Evolutionary conservation across 1,140 invertebrate species (phyloP), one percentile per base, ranked within the genome.

Genomic region (silkworm (Bombyx mori)): DNA sequence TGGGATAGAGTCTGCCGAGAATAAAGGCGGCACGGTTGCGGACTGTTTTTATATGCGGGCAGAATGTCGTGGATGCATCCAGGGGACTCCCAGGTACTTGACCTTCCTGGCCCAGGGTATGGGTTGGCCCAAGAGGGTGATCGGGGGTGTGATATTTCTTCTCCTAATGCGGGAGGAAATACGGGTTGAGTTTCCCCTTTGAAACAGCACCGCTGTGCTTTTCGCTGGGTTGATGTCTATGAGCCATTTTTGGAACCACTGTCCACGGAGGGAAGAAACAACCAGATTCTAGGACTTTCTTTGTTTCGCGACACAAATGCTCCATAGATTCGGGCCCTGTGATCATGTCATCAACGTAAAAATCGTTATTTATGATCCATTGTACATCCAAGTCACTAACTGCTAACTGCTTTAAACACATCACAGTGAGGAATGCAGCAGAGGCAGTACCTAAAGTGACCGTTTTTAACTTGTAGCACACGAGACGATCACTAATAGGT

Each of bases 381-480:
- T 8, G 10, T 46, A n/a, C 18, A 45, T 50, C 12, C 6, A 12
- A 7, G 12, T 50, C 48, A 12, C 8, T 6, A 2, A 1, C 7
- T n/a, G 48, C 48, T 50, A 50, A 50, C 12, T 50, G 48, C 18
- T 50, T 50, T 50, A 50, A 18, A 50, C 48, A 50, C 12, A 1
- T 7, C 9, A 9, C 8, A 50, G 8, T 50, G 9, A 50, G 2
- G 2, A 50, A 50, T n/a, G 48, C 8, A 8, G 48, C 48, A 12
- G 48, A 50, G 9, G 48, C 48, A 7, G 48, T 50, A 9, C 48
- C 48, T 7, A 1, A 50, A 9, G 12, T 50, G 9, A 50, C 48
- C 9, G 48, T 50, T 7, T 50, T 50, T 12, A 50, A 50, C 48
- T 50, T 9, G 44, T 9, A 71, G 69, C 9, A 61, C 69, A 46